Evolutionary conservation across 2,797 vertebrate genomes (phyloP).

Genomic region (Macroramphosus scolopax): DNA sequence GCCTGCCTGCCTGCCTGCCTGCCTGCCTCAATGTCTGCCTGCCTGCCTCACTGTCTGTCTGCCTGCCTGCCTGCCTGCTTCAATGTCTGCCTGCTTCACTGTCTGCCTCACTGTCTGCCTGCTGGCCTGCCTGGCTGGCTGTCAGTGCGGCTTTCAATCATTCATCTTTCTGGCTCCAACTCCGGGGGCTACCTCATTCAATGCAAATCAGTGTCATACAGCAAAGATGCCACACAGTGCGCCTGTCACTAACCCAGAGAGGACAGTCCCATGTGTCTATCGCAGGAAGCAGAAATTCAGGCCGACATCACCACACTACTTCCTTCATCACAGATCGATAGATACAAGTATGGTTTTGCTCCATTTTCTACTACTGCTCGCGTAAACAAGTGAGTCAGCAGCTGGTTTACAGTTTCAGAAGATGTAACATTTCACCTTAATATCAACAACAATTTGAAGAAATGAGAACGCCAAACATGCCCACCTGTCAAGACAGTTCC

Average conservation of each 20-base stretch:
- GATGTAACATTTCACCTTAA: constrained; percentile 13
- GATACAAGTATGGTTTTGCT: constrained; percentile 37
- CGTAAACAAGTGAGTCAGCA: constrained; percentile 22
- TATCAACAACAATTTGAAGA: constrained; percentile 1
- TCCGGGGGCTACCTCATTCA: constrained; percentile 59
- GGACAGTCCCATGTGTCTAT: constrained; percentile 52
- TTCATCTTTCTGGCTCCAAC: constrained; percentile 69
- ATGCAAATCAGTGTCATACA: constrained; percentile 72
- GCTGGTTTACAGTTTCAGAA: constrained; percentile 28
- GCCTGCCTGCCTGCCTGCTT: constrained; percentile 54
- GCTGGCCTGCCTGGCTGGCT: constrained; percentile 48
- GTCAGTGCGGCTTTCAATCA: constrained; percentile 73
- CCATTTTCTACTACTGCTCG: constrained; percentile 17
- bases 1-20: constrained; percentile 55
- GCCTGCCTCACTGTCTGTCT: too few relatives aligned
- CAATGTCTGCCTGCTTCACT: too few relatives aligned
- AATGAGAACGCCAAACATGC: constrained; percentile 14
- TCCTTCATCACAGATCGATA: constrained; percentile 58
- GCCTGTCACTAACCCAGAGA: constrained; percentile 43
- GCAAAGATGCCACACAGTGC: constrained; percentile 59
- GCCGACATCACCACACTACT: constrained; percentile 51
- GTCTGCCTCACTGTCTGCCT: too few relatives aligned
- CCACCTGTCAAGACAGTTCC: constrained; percentile 32
- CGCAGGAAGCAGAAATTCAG: constrained; percentile 58
- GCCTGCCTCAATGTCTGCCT: too few relatives aligned